Conservation (phyloP, 2,888 invertebrate species). For the Andrena bucephala region DNA sequence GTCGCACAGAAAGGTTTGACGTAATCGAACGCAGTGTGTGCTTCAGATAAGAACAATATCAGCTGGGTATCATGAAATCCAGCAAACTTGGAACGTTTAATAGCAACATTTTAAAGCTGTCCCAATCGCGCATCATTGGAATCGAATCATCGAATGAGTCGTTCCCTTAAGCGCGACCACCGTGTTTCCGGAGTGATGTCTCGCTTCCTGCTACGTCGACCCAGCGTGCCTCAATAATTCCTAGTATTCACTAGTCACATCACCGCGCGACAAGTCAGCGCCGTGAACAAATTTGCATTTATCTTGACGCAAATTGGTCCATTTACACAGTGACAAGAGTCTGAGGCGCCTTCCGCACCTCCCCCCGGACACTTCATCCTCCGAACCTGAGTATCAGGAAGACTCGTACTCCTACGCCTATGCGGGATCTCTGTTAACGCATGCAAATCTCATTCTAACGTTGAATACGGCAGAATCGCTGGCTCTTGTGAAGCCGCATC, state of each 20-base stretch:
- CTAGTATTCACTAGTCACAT: conserved; percentile 2
- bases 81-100: not conserved
- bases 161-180: conserved; percentile 38
- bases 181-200: conserved; percentile 56
- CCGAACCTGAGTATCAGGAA: not conserved
- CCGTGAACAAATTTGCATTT: conserved; percentile 11
- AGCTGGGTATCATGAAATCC: not conserved
- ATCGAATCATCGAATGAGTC: not conserved
- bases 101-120: not conserved
- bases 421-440: conserved; percentile 12
- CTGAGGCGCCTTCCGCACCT: not conserved
- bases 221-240: conserved; percentile 29
- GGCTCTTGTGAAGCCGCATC: not conserved
- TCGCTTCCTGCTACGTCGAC: conserved; percentile 51
- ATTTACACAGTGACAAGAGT: not conserved
- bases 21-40: no score
- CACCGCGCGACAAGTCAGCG: conserved; percentile 1
- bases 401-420: not conserved
- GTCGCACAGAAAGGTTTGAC: no score
- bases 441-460: conserved; percentile 42
- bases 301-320: conserved; percentile 3
- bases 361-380: not conserved
- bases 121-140: not conserved
- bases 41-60: no score
- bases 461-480: not conserved